Base-by-base conservation (phyloP, 2,888 invertebrate species). In the Metopia argyrocephala region DNA sequence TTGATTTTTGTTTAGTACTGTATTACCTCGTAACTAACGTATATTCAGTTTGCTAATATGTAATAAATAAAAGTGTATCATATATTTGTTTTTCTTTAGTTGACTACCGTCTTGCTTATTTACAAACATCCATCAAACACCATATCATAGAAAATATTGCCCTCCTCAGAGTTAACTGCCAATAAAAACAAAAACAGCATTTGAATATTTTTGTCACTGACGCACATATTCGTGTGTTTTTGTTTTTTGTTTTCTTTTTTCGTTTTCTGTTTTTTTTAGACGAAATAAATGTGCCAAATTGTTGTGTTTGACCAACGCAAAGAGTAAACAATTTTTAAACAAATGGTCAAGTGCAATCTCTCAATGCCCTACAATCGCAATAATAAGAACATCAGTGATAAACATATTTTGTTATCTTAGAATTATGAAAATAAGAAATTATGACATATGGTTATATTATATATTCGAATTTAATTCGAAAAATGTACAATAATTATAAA, bases 131-230 rank as follows among this genome's bases (percentile, higher is more conserved):
- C 38, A 38, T 28, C 15, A 15, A 18, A 57, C 18, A 38, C 57
- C 57, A 50, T 70, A 76, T 69, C 59, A 80, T 69, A 73, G 59
- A 31, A 54, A 69, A 65, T 69, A 69, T 76, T 73, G 27, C 80
- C 80, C 79, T 79, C 79, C 79, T 76, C 79, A 76, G 68, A 66
- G 76, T 62, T 68, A 12, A 3, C 48, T 21, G 56, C 57, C 38
- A 64, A 64, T 5, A 48, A 12, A 52, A n/a, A 50, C 25, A 48
- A 52, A 7, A 45, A 59, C 54, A n/a, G n/a, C n/a, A 28, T 18
- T 68, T 68, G 65, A 73, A 76, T 76, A 73, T 50, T 59, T 64
- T 65, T 69, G 69, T 70, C 74, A 75, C 45, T 74, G 69, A 59
- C 52, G 69, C 68, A 69, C 57, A 57, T 64, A 79, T 65, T 64